Conservation (phyloP, 1,140 invertebrate genomes). For the Tetramorium parvispinum region DNA sequence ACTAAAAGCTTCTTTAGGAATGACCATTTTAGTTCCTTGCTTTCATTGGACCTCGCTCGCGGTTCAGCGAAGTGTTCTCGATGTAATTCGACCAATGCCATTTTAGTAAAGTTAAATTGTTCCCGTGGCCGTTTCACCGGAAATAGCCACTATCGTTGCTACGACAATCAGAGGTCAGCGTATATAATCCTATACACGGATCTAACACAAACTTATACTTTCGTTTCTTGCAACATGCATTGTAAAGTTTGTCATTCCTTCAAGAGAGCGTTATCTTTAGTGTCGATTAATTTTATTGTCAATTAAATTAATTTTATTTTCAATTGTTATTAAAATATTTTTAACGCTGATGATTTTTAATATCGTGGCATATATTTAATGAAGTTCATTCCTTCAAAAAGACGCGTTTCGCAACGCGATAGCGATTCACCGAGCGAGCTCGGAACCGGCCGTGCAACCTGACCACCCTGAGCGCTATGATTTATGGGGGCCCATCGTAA, state of each 20-base stretch:
- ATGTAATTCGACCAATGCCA: constrained; percentile 67
- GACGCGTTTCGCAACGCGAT: constrained; percentile 37
- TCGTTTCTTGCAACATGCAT: not conserved
- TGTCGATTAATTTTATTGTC: not conserved
- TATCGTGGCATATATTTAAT: constrained; percentile 27
- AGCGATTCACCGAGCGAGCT: constrained; percentile 40
- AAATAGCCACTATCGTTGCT: constrained; percentile 43
- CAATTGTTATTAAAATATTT: not conserved
- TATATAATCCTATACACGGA: constrained; percentile 2
- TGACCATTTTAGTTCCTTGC: constrained; percentile 33
- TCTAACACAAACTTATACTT: constrained; percentile 49
- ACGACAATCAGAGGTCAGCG: constrained; percentile 62
- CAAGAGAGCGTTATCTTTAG: not conserved
- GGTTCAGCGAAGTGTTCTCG: constrained; percentile 65
- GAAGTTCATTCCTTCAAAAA: constrained; percentile 52
- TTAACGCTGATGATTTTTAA: not conserved
- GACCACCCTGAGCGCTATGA: constrained; percentile 80
- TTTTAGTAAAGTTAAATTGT: constrained; percentile 73
- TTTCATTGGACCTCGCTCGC: constrained; percentile 35
- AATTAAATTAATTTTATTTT: no score
- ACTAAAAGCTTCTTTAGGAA: constrained; percentile 39
- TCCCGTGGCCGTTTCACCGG: constrained; percentile 55
- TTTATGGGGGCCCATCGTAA: constrained; percentile 78
- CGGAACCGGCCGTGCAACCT: constrained; percentile 55
- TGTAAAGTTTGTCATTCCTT: not conserved